Base-by-base conservation (phyloP, 2,888 invertebrate genomes). In the Scotopteryx bipunctaria region DNA sequence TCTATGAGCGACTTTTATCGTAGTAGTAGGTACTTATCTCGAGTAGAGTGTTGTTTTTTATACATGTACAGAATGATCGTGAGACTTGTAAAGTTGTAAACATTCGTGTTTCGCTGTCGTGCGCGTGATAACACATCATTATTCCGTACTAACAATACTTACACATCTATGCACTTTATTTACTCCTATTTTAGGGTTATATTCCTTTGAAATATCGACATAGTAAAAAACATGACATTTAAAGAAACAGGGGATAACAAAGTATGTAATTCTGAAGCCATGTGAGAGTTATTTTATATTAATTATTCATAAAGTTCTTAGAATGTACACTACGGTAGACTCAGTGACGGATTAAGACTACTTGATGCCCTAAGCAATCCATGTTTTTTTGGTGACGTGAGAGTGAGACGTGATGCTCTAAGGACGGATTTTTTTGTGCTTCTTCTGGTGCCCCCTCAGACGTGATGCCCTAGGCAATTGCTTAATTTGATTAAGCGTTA, bases 71-170 rank as follows among this genome's bases (percentile, higher is more conserved):
- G 17, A 32, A 33, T 40, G 40, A 40, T 19, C 40, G 40, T 41
- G 40, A 29, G 25, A 27, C 40, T 23, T 5, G n/a, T 23, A 5
- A 21, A 36, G 36, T 36, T 21, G 21, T 19, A 6, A 37, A 16
- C 27, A 40, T 40, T 40, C 40, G 40, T 40, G 40, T 8, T 19
- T 11, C 14, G 31, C 5, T 41, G 41, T 41, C 31, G 31, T 41
- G 41, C 17, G 19, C 41, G n/a, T 31, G 41, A 21, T 41, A 41
- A 41, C 14, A 31, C 14, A 41, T 19, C n/a, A 23, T 36, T 13
- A 38, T 17, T 15, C 1, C 14, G 9, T 5, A 27, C 25, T n/a
- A 27, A 15, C 3, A 1, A 27, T 11, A 4, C 5, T 1, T 41
- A 8, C 19, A 29, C 11, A 13, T 3, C n/a, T 8, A 19, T 29